Conservation (phyloP, 2,888 invertebrate species). For the Acronicta aceris region DNA sequence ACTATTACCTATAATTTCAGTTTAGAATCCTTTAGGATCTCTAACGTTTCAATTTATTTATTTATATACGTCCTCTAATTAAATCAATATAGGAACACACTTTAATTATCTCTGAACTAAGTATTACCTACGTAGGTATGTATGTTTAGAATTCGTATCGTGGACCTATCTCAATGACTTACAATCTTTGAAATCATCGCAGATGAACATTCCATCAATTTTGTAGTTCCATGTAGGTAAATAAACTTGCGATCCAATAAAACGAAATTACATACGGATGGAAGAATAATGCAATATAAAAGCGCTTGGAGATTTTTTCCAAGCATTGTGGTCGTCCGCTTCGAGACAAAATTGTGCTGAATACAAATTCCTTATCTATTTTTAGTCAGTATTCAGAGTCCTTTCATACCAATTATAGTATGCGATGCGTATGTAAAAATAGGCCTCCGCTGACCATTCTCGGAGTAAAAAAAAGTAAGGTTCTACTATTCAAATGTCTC, state of each 20-base stretch:
- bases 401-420: conserved; percentile 65
- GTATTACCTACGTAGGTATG: too few species aligned
- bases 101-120: too few species aligned
- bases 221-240: conserved; percentile 5
- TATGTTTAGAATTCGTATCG: too few species aligned
- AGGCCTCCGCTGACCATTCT: conserved; percentile 68
- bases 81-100: too few species aligned
- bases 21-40: too few species aligned
- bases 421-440: conserved; percentile 70
- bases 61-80: too few species aligned
- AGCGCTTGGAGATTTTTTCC: conserved; percentile 39
- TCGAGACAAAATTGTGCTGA: conserved; percentile 57
- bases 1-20: too few species aligned
- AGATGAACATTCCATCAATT: not conserved
- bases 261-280: conserved; percentile 39
- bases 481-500: conserved; percentile 77
- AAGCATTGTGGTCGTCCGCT: conserved; percentile 49
- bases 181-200: not conserved
- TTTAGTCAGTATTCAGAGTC: conserved; percentile 57
- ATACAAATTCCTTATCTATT: conserved; percentile 61
- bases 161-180: not conserved
- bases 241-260: conserved; percentile 23
- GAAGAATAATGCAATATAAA: conserved; percentile 39
- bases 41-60: too few species aligned
- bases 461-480: conserved; percentile 66